A percentile compares a stretch with the other conserved stretches of the same genome.
Evolutionary conservation across 2,113 vertebrate genomes (phyloP).

Genomic region (Illadopsis cleaveri): DNA sequence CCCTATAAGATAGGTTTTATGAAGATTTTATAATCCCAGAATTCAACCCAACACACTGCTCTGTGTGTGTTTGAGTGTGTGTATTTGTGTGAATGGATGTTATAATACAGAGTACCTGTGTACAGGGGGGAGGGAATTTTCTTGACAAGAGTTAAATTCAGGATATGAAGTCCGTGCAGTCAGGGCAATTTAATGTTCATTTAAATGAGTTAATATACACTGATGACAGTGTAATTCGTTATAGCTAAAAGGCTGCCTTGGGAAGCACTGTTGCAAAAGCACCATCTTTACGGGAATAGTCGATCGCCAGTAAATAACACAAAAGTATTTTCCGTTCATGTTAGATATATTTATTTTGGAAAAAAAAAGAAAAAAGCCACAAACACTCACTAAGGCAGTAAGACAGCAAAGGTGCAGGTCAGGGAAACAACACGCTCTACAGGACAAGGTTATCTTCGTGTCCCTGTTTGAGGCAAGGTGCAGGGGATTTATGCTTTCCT

Average conservation of each 20-base stretch:
- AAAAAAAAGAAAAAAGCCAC: background rate
- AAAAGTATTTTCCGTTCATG: background rate
- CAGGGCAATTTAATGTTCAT: background rate
- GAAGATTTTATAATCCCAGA: conserved; percentile 26
- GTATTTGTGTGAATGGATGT: background rate
- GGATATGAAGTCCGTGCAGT: background rate
- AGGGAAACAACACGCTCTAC: rapidly evolving
- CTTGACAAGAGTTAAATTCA: background rate
- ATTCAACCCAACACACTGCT: background rate
- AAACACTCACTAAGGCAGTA: background rate
- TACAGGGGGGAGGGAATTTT: background rate
- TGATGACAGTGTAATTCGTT: background rate
- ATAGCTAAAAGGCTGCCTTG: background rate
- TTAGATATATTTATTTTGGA: background rate
- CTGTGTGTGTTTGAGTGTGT: background rate
- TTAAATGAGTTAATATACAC: background rate
- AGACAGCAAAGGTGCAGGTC: background rate
- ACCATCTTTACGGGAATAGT: background rate
- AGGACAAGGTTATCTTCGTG: background rate
- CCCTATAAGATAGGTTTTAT: background rate
- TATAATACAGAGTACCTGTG: too few relatives aligned
- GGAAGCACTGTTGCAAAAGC: background rate
- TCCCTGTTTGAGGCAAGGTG: background rate
- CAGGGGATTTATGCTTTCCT: background rate
- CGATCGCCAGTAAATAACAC: background rate